Base-by-base conservation (phyloP, 2,113 vertebrate species). In the Empidonax traillii region DNA sequence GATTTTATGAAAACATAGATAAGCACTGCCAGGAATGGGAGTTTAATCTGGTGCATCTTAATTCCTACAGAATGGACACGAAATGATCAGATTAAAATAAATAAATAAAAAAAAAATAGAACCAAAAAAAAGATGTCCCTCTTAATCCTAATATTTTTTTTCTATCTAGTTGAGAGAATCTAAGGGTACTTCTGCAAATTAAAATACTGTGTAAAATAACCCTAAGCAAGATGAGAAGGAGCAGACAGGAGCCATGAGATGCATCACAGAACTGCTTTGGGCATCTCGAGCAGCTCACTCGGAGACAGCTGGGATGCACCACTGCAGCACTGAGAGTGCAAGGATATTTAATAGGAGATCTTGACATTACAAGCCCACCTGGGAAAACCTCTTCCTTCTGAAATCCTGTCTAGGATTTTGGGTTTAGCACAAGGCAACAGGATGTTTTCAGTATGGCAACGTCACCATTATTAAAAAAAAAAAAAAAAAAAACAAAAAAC, bases 1-100 rank as follows among this genome's bases (percentile, higher is more conserved):
- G 47, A 84, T 95, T 95, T 94, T 90, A 95, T 91, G 85, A 96
- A 94, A 94, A 95, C 85, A 93, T 78, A 93, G 88, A 91, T 89
- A 89, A 95, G 90, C 81, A 91, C 81, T 94, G 87, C 90, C 90
- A 93, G 76, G 73, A 95, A 94, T 52, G 74, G 73, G 69, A 94
- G 87, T 81, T 93, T 87, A 91, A 91, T 86, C 89, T 93, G 72
- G 49, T 82, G 81, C 90, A 89, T 93, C 87, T 93, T 93, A 94
- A 87, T 89, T 91, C 90, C 88, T 89, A 94, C 78, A 96, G 92
- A 96, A 95, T 87, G 93, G 85, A 91, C 81, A 89, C 41, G 73
- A 95, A 96, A 95, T 81, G 37, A 93, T 91, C 73, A 91, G 77
- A 89, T 94, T 92, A 77, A 76, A 89, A 59, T 41, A 72, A 72